Conservation (phyloP, 2,888 invertebrate species). For the Gymnosoma rotundatum region DNA sequence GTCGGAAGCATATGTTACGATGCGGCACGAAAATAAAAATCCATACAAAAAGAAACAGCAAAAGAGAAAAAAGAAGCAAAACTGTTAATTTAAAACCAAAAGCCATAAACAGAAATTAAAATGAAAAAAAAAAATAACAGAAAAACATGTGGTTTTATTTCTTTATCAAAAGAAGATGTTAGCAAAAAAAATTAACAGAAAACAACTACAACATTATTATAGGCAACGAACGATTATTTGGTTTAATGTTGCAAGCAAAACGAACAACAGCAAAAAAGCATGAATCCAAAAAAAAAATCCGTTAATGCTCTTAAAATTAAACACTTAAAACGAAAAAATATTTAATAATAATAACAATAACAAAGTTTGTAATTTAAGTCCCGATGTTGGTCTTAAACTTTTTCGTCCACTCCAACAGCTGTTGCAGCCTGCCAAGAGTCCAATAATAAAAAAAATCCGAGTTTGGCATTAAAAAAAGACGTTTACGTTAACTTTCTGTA, state of each 20-base stretch:
- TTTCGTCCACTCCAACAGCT: neutral
- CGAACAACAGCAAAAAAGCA: slow-evolving; percentile 10
- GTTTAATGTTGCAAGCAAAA: slow-evolving; percentile 59
- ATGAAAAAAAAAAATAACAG: slow-evolving; percentile 23
- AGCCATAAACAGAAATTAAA: slow-evolving; percentile 29
- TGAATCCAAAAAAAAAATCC: slow-evolving; percentile 1
- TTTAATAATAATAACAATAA: neutral
- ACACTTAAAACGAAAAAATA: slow-evolving; percentile 2
- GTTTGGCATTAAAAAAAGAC: neutral
- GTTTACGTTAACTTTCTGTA: neutral
- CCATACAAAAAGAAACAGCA: slow-evolving; percentile 34
- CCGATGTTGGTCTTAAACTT: neutral
- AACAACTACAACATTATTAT: slow-evolving; percentile 3
- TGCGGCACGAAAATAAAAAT: slow-evolving; percentile 67
- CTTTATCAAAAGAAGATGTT: slow-evolving; percentile 28
- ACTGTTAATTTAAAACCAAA: slow-evolving; percentile 45
- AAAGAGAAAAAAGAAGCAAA: slow-evolving; percentile 20
- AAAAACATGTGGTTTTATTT: slow-evolving; percentile 50
- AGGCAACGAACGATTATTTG: slow-evolving; percentile 56
- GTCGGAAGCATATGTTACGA: slow-evolving; percentile 69
- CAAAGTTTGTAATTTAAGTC: slow-evolving; percentile 31
- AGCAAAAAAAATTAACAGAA: slow-evolving; percentile 23
- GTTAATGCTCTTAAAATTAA: slow-evolving; percentile 37
- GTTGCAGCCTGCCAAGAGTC: neutral
- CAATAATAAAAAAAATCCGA: neutral